Percentiles rank a stretch among this genome's conserved stretches.
These are phyloP conservation scores for Distichodus sexfasciatus DNA, from an alignment of 2,797 vertebrate species.

Conservation along the genomic window DNA sequence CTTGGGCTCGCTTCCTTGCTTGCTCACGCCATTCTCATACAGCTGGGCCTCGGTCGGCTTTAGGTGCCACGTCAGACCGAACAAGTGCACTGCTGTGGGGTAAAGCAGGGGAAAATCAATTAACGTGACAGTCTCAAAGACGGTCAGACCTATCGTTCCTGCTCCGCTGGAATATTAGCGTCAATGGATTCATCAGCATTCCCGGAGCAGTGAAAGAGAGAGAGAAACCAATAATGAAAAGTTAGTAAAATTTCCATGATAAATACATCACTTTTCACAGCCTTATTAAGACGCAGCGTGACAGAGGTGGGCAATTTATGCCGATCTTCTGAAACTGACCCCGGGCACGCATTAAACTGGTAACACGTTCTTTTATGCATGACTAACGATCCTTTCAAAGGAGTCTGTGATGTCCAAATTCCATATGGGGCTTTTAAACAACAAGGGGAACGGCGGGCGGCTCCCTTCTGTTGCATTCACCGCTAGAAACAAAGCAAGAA, in stretches of 20 bases:
- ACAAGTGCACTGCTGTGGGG: constrained; percentile 83
- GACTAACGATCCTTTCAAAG: constrained; percentile 76
- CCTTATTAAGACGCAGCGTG: constrained; percentile 59
- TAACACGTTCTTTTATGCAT: constrained; percentile 76
- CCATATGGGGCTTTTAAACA: constrained; percentile 75
- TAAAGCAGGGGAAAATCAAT: constrained; percentile 8
- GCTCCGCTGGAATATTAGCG: too few species aligned
- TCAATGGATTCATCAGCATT: not conserved
- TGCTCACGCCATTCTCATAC: constrained; percentile 86
- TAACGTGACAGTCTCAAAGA: too few species aligned
- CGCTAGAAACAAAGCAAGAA: constrained; percentile 6
- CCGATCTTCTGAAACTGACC: constrained; percentile 67
- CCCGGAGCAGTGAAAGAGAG: not conserved
- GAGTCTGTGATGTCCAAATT: constrained; percentile 66
- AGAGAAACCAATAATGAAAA: constrained; percentile 34
- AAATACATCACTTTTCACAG: constrained; percentile 54
- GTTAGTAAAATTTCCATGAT: constrained; percentile 59
- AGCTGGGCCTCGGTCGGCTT: constrained; percentile 81
- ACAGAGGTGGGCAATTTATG: constrained; percentile 71
- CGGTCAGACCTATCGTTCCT: too few species aligned
- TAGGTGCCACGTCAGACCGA: constrained; percentile 86
- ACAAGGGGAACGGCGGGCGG: constrained; percentile 55
- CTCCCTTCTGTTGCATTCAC: constrained; percentile 14
- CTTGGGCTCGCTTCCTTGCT: constrained; percentile 80
- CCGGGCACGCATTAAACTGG: constrained; percentile 68